Evolutionary conservation across 2,888 invertebrate species (phyloP).

Genomic region (Mamestra brassicae): DNA sequence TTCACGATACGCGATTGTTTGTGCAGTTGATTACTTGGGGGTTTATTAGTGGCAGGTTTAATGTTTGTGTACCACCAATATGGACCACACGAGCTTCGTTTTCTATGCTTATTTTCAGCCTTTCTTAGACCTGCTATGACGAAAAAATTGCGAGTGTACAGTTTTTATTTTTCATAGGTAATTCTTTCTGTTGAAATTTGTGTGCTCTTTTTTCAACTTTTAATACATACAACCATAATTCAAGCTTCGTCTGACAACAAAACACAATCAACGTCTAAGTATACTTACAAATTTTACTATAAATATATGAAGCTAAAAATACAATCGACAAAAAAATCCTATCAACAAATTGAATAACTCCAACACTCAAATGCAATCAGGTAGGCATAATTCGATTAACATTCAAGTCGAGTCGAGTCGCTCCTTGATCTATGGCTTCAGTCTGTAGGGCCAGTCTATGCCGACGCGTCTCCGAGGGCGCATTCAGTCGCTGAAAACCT

Average conservation of each 20-base stretch:
- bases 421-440: constrained; percentile 72
- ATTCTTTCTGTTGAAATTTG: no score
- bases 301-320: not conserved
- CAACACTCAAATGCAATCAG: constrained; percentile 1
- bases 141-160: no score
- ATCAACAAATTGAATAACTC: not conserved
- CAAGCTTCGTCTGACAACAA: not conserved
- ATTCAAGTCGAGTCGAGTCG: constrained; percentile 58
- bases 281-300: not conserved
- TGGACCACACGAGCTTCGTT: not conserved
- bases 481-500: constrained; percentile 68
- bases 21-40: constrained; percentile 15
- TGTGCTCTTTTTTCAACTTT: no score
- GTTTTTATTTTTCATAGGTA: no score
- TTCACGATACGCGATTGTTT: constrained; percentile 26
- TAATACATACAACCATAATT: no score
- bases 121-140: no score
- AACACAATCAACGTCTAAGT: not conserved
- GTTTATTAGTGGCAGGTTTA: constrained; percentile 14
- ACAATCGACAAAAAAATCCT: not conserved
- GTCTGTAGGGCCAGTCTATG: constrained; percentile 73
- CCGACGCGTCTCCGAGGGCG: constrained; percentile 69
- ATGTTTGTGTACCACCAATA: constrained; percentile 8
- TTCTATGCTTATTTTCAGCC: no score
- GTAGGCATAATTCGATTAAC: constrained; percentile 54